Percentiles rank a stretch among this genome's conserved stretches.
These are phyloP conservation scores for Clunio marinus DNA, from an alignment of 2,888 invertebrate species.

Conservation along the genomic window DNA sequence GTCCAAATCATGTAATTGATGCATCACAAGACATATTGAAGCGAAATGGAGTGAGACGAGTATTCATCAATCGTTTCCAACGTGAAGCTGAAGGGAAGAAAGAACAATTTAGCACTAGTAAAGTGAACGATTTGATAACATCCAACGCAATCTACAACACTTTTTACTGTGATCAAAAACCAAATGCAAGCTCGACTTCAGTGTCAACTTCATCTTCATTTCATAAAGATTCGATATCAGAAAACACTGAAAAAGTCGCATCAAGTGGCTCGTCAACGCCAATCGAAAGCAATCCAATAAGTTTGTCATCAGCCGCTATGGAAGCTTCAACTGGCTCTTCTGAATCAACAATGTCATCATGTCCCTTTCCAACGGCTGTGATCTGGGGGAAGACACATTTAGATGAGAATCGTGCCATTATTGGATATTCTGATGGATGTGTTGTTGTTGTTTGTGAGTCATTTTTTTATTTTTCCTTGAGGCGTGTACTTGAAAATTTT, in stretches of 20 bases:
- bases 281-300: conserved; percentile 12
- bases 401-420: conserved; percentile 64
- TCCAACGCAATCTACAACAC: conserved; percentile 26
- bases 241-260: background rate
- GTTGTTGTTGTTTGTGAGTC: conserved; percentile 52
- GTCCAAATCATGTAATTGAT: conserved; percentile 47
- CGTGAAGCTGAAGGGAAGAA: conserved; percentile 14
- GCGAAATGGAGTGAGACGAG: conserved; percentile 4
- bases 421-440: conserved; percentile 64
- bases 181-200: conserved; percentile 42
- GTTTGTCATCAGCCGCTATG: conserved; percentile 1
- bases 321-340: conserved; percentile 20
- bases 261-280: conserved; percentile 30
- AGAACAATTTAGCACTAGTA: conserved; percentile 30
- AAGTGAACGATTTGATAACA: conserved; percentile 37
- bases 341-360: conserved; percentile 43
- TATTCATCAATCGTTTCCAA: background rate
- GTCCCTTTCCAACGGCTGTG: conserved; percentile 57
- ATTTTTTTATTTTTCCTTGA: background rate
- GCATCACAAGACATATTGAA: background rate
- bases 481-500: background rate
- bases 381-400: conserved; percentile 74
- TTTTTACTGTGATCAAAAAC: conserved; percentile 36
- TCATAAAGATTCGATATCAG: conserved; percentile 24
- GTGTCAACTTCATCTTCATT: conserved; percentile 43